A percentile compares a stretch with the other conserved stretches of the same genome.
Evolutionary conservation across 2,113 vertebrate genomes (phyloP).

Genomic region (Macrotus californicus): DNA sequence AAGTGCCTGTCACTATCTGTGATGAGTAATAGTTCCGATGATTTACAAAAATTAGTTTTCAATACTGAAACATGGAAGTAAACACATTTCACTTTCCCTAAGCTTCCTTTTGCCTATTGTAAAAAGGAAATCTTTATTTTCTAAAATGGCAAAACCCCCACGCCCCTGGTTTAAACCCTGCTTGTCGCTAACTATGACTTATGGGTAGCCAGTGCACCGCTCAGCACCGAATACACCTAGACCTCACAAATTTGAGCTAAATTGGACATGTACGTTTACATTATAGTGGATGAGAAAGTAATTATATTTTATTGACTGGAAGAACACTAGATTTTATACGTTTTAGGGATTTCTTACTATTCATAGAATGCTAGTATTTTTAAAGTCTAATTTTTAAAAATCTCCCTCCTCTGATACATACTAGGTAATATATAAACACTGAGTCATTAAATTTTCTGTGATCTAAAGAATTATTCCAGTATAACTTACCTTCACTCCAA

Average conservation of each 20-base stretch:
- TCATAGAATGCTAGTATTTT: conserved; percentile 13
- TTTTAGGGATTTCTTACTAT: neutral
- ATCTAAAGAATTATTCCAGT: neutral
- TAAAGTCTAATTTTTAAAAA: neutral
- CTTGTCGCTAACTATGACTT: neutral
- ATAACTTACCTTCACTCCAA: neutral
- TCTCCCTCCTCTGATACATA: neutral
- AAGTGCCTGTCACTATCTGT: neutral
- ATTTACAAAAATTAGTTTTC: conserved; percentile 11
- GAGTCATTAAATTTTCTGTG: neutral
- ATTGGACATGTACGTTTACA: neutral
- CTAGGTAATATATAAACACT: neutral
- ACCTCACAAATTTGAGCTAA: neutral
- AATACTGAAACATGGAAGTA: neutral
- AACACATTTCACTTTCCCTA: neutral
- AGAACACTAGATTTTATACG: neutral
- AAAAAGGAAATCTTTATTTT: conserved; percentile 21
- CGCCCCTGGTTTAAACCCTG: neutral
- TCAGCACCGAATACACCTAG: neutral
- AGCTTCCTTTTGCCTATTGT: neutral
- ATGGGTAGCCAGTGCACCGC: neutral
- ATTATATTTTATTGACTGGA: neutral
- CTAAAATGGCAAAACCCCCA: neutral
- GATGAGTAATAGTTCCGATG: neutral
- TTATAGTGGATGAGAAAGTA: neutral